Evolutionary conservation across 2,888 invertebrate genomes (phyloP).

Genomic region (Dicyrtoma fusca): DNA sequence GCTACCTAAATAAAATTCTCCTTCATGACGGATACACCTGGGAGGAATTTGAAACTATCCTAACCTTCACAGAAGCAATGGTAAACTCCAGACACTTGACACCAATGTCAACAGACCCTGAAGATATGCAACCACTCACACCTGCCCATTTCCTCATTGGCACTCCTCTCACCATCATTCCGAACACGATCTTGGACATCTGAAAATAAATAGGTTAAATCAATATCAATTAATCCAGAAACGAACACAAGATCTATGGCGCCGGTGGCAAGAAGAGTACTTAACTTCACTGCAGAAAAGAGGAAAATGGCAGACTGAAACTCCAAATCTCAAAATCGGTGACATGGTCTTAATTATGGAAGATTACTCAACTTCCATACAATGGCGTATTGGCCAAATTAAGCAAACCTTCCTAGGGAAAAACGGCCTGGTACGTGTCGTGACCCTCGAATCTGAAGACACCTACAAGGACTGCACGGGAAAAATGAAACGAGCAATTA

Average conservation of each 20-base stretch:
- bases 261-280: conserved; percentile 40
- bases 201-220: conserved; percentile 29
- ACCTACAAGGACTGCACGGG: neutral
- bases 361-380: conserved; percentile 22
- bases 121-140: conserved; percentile 55
- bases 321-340: conserved; percentile 29
- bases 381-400: conserved; percentile 39
- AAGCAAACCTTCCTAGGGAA: conserved; percentile 30
- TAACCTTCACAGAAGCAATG: conserved; percentile 52
- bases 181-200: conserved; percentile 24
- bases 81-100: conserved; percentile 57
- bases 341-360: conserved; percentile 41
- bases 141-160: conserved; percentile 58
- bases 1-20: conserved; percentile 39
- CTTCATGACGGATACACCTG: conserved; percentile 39
- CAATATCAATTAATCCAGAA: conserved; percentile 33
- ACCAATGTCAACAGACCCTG: conserved; percentile 52
- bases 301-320: conserved; percentile 14
- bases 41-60: conserved; percentile 50
- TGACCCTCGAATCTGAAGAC: conserved; percentile 29
- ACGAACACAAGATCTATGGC: conserved; percentile 34
- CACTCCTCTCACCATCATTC: conserved; percentile 42
- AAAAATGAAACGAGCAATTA: neutral
- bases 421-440: conserved; percentile 37
- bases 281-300: conserved; percentile 27